These are phyloP conservation scores for Mus minutoides DNA, from an alignment of 2,797 vertebrate species.

Conservation along the genomic window DNA sequence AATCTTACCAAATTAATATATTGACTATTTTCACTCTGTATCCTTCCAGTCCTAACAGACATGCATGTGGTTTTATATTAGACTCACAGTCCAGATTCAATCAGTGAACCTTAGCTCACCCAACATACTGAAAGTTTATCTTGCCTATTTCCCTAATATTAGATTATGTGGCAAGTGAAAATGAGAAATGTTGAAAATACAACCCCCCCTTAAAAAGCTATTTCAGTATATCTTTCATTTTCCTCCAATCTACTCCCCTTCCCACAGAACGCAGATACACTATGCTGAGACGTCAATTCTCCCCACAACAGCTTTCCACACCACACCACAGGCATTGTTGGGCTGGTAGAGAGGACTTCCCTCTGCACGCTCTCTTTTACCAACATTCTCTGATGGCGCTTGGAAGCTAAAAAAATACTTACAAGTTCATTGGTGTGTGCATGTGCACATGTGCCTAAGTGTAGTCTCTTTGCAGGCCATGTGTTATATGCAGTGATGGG, in stretches of 20 bases:
- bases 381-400: neutral
- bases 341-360: neutral
- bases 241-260: neutral
- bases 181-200: constrained; percentile 9
- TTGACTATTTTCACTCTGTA: constrained; percentile 14
- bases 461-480: neutral
- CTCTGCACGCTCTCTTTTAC: neutral
- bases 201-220: neutral
- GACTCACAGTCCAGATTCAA: neutral
- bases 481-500: neutral
- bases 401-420: neutral
- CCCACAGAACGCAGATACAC: neutral
- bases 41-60: constrained; percentile 22
- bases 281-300: neutral
- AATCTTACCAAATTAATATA: constrained; percentile 52
- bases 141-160: neutral
- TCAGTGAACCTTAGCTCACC: neutral
- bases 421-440: neutral
- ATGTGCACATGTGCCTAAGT: too few species aligned
- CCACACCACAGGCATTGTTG: neutral
- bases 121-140: neutral
- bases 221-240: constrained; percentile 30
- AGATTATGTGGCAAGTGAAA: neutral
- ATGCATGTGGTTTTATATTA: neutral
- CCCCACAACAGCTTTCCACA: neutral